Base-by-base conservation (phyloP, 1,140 invertebrate species). In the Apis cerana region DNA sequence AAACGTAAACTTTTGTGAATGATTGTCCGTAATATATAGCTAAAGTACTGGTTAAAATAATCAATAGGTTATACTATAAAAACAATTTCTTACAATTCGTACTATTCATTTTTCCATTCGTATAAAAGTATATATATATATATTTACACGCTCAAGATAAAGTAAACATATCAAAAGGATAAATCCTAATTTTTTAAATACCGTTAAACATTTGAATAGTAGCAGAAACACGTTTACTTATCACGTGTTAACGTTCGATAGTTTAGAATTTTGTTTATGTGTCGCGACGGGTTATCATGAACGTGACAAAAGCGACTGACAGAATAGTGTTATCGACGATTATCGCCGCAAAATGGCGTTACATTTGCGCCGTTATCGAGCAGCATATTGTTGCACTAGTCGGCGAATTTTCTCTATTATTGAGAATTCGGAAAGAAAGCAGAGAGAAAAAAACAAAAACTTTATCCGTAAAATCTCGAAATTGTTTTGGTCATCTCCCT, bases 271-370 rank as follows among this genome's bases (percentile, higher is more conserved):
- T 76, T 78, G 58, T 84, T 80, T 67, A 82, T 75, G 5, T 64
- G 81, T 77, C 33, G 52, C n/a, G 27, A 27, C 79, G 75, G 59
- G 67, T 81, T 84, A 84, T 84, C 83, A 21, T 23, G 13, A 76
- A 33, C 50, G 59, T 58, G 74, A 62, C 72, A 75, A 61, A 58
- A 43, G 27, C 23, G 48, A 50, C 58, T 52, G 54, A 12, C 65
- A 68, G 64, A 43, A 21, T 48, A 10, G 56, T 56, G 33, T 82
- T 82, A 82, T 85, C 84, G 76, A 71, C 56, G 70, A 79, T 85
- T 78, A 83, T 75, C 75, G 58, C 59, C 21, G 56, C 48, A 33
- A 82, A 82, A 76, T 62, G 27, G 68, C 80, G 75, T 61, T 82
- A 80, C 62, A 54, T 68, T 62, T 52, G n/a, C 54, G 17, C 19